phyloP scores from a whole-genome alignment of 2,888 invertebrate genomes.

The Ganaspis brasiliensis region DNA sequence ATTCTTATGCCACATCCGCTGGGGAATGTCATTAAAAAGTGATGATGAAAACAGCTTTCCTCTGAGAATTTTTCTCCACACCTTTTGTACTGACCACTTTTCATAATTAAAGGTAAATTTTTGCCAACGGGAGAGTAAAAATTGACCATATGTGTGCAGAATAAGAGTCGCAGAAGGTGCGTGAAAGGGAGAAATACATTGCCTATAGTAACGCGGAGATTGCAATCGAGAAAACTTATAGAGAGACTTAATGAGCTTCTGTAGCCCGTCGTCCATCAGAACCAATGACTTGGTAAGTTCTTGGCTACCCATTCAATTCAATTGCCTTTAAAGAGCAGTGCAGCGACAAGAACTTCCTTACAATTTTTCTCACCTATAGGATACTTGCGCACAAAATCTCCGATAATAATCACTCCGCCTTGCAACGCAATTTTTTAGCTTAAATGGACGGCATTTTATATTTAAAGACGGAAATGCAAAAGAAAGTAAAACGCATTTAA shows the following conservation, averaged over 20 bases:
- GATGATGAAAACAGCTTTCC: background rate
- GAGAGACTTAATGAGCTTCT: slow-evolving; percentile 62
- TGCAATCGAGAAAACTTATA: slow-evolving; percentile 60
- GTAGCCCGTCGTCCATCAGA: slow-evolving; percentile 50
- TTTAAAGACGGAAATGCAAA: background rate
- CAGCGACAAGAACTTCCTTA: slow-evolving; percentile 16
- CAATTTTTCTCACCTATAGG: slow-evolving; percentile 23
- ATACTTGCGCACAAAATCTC: slow-evolving; percentile 4
- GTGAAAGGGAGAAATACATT: slow-evolving; percentile 53
- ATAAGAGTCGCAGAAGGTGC: slow-evolving; percentile 49
- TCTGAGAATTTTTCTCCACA: background rate
- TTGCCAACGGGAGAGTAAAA: background rate
- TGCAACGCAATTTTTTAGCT: background rate
- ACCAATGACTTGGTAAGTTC: slow-evolving; percentile 49
- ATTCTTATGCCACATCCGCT: background rate
- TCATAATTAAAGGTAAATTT: background rate
- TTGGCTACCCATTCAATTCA: slow-evolving; percentile 58
- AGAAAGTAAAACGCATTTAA: too few relatives aligned
- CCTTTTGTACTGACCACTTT: background rate
- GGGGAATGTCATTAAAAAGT: background rate
- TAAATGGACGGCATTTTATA: background rate
- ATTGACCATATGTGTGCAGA: slow-evolving; percentile 41
- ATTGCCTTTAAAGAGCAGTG: slow-evolving; percentile 48
- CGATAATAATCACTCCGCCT: background rate
- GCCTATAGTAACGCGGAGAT: slow-evolving; percentile 53